Percentiles rank a stretch among this genome's conserved stretches.
Evolutionary conservation across 2,113 vertebrate species (phyloP).

Genomic region (Plecotus auritus): DNA sequence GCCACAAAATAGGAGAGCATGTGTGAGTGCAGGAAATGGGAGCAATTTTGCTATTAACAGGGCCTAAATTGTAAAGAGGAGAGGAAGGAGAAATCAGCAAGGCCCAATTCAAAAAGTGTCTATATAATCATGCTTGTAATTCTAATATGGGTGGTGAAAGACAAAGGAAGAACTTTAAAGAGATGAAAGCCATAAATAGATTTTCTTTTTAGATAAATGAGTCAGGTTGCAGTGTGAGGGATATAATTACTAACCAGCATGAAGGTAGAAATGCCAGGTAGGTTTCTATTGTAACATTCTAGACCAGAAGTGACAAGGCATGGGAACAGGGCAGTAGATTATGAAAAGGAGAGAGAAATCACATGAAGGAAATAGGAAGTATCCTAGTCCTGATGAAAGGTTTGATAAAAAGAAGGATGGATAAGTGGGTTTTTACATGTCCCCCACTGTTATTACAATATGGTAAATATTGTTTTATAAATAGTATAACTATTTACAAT

Average conservation of each 20-base stretch:
- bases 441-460: neutral
- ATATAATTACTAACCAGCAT: neutral
- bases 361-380: neutral
- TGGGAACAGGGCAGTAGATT: neutral
- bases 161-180: neutral
- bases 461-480: neutral
- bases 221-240: neutral
- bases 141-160: neutral
- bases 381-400: neutral
- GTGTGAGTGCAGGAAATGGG: slow-evolving; percentile 43
- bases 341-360: neutral
- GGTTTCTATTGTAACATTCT: neutral
- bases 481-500: neutral
- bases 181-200: neutral
- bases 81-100: slow-evolving; percentile 25
- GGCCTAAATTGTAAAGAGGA: slow-evolving; percentile 18
- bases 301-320: neutral
- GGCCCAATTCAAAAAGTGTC: neutral
- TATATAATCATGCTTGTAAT: neutral
- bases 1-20: neutral
- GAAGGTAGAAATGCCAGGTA: neutral
- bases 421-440: neutral
- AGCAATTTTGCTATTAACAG: slow-evolving; percentile 45
- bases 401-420: neutral
- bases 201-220: neutral